Conservation (phyloP, 2,888 invertebrate species). For the Aproaerema taeniolella region DNA sequence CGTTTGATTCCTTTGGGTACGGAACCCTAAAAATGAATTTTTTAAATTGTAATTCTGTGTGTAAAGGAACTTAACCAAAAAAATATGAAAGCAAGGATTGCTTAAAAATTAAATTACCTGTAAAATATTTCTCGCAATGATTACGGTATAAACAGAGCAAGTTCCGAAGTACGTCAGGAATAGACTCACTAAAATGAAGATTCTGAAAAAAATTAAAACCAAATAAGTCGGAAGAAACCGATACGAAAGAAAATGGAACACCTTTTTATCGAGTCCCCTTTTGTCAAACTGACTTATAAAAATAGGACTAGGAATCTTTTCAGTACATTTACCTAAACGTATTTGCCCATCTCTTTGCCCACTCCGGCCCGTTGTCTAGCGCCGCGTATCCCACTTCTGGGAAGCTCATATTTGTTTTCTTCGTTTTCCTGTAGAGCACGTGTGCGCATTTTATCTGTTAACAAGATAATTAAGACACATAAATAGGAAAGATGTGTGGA, state of each 20-base stretch:
- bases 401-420: constrained; percentile 87
- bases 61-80: too few species aligned
- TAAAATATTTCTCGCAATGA: constrained; percentile 90
- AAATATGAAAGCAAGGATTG: too few species aligned
- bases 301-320: too few species aligned
- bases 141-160: constrained; percentile 97
- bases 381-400: constrained; percentile 91
- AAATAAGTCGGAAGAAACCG: too few species aligned
- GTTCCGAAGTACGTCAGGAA: constrained; percentile 97
- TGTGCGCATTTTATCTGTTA: constrained; percentile 89
- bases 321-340: constrained; percentile 74
- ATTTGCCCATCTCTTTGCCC: constrained; percentile 79
- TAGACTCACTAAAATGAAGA: constrained; percentile 85
- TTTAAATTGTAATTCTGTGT: too few species aligned
- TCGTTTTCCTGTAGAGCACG: constrained; percentile 84
- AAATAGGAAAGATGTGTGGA: too few species aligned
- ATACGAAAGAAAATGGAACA: too few species aligned
- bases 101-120: constrained; percentile 71
- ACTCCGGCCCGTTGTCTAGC: constrained; percentile 86
- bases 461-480: constrained; percentile 16
- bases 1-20: too few species aligned
- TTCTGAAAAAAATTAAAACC: constrained; percentile 56
- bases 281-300: too few species aligned
- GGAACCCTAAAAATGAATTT: too few species aligned
- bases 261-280: too few species aligned